Percentiles rank a stretch among this genome's conserved stretches.
phyloP scores from a whole-genome alignment of 2,888 invertebrate species.

The Andrena flavipes region DNA sequence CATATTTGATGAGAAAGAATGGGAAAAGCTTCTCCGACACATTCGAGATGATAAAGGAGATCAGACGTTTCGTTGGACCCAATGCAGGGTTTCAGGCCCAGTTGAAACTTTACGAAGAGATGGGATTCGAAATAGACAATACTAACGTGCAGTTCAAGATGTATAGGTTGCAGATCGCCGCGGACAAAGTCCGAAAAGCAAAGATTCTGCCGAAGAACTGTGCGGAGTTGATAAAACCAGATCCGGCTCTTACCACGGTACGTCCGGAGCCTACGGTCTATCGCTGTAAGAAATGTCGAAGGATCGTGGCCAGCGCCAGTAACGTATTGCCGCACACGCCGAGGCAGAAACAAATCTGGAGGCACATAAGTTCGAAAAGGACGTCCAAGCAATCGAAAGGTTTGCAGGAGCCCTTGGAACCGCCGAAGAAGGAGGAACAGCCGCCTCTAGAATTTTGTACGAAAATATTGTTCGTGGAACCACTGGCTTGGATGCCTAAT shows the following conservation, averaged over 20 bases:
- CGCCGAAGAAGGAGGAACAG: constrained; percentile 63
- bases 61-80: constrained; percentile 90
- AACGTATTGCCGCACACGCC: constrained; percentile 91
- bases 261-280: constrained; percentile 94
- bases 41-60: constrained; percentile 89
- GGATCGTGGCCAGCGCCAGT: constrained; percentile 92
- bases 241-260: constrained; percentile 91
- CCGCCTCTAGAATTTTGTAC: constrained; percentile 86
- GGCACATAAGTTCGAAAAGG: constrained; percentile 83
- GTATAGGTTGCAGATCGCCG: constrained; percentile 92
- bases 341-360: constrained; percentile 86
- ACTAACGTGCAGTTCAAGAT: constrained; percentile 90
- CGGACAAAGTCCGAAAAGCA: constrained; percentile 92
- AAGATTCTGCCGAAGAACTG: constrained; percentile 93
- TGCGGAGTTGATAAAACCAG: constrained; percentile 91
- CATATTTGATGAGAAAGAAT: constrained; percentile 95
- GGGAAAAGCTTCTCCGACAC: constrained; percentile 90
- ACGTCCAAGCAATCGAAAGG: constrained; percentile 68
- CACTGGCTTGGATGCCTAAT: constrained; percentile 94
- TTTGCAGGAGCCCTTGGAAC: constrained; percentile 54
- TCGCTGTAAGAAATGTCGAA: constrained; percentile 92
- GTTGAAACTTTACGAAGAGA: constrained; percentile 91
- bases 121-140: constrained; percentile 90
- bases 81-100: constrained; percentile 93
- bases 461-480: constrained; percentile 94